These are phyloP conservation scores for Elegia similella DNA, from an alignment of 2,888 invertebrate species.

Conservation along the genomic window DNA sequence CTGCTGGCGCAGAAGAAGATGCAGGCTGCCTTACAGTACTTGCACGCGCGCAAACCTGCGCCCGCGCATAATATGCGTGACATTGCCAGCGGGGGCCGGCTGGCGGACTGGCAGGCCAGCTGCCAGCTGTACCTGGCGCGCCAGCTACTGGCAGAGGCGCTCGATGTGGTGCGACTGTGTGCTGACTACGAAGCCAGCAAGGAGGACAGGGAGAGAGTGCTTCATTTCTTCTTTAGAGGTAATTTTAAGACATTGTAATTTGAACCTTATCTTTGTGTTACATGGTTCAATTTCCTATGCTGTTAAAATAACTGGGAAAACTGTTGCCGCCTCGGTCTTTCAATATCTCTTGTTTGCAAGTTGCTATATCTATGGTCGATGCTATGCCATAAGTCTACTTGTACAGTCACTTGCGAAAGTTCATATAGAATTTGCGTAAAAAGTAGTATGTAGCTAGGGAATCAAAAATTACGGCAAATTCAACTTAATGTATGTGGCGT, in stretches of 20 bases:
- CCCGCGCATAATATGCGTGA: conserved; percentile 70
- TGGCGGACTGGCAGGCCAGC: conserved; percentile 76
- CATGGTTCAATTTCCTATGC: background rate
- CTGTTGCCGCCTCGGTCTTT: no score
- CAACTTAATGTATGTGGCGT: no score
- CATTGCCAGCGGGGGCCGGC: conserved; percentile 53
- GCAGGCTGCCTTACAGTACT: conserved; percentile 86
- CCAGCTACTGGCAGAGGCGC: conserved; percentile 84
- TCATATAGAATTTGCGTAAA: no score
- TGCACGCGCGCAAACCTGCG: conserved; percentile 82
- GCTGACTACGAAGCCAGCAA: conserved; percentile 59
- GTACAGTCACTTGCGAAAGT: no score
- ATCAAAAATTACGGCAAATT: no score
- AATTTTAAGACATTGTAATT: conserved; percentile 27
- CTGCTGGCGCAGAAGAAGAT: conserved; percentile 85
- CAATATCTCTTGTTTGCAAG: no score
- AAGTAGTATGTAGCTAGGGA: no score
- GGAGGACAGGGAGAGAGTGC: conserved; percentile 65
- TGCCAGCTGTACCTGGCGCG: conserved; percentile 84
- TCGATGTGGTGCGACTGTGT: conserved; percentile 83
- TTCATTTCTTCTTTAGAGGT: conserved; percentile 85
- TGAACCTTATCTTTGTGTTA: background rate
- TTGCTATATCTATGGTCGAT: no score
- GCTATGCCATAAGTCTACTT: no score
- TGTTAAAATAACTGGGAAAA: background rate